Base-by-base conservation (phyloP, 2,113 vertebrate genomes). In the Atractosteus spatula region DNA sequence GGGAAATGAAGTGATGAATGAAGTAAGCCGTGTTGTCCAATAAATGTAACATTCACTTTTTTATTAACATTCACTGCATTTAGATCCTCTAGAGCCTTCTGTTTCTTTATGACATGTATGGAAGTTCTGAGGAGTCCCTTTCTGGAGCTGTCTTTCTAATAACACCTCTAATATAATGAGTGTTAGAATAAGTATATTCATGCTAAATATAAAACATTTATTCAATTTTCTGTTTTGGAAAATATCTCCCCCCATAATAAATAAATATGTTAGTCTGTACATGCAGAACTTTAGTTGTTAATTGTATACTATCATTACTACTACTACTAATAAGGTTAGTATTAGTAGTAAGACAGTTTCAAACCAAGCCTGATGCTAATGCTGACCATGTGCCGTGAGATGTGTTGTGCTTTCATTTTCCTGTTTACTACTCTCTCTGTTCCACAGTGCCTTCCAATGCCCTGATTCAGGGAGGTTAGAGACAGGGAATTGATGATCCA, bases 131-230 rank as follows among this genome's bases (percentile, higher is more conserved):
- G 41, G 62, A 17, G 70, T 69, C 66, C 45, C 71, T 73, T 71
- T 79, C 77, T 73, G 55, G 56, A 72, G 67, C 72, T 68, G 66
- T 29, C 44, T 64, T 51, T 57, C 17, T 29, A 29, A 29, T 29
- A 29, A 29, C 74, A 79, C 77, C 55, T 57, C 44, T 66, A 80
- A 80, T 72, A 76, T 29, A 56, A 78, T 77, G n/a, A 74, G 78
- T 71, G 76, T 80, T 77, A 55, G 17, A 29, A 79, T 76, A 71
- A 77, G 71, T 42, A 10, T 61, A 70, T 16, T 70, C 69, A 76
- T 62, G 74, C 17, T 1, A 29, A 29, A 29, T 29, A 29, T 29
- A 29, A 29, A 29, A 29, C 17, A 1, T 29, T 29, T 29, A 29
- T 29, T 29, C 17, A 29, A 29, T 29, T 29, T 29, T 29, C 17